Evolutionary conservation across 2,888 invertebrate genomes (phyloP).

Genomic region (Drosophila heteroneura): DNA sequence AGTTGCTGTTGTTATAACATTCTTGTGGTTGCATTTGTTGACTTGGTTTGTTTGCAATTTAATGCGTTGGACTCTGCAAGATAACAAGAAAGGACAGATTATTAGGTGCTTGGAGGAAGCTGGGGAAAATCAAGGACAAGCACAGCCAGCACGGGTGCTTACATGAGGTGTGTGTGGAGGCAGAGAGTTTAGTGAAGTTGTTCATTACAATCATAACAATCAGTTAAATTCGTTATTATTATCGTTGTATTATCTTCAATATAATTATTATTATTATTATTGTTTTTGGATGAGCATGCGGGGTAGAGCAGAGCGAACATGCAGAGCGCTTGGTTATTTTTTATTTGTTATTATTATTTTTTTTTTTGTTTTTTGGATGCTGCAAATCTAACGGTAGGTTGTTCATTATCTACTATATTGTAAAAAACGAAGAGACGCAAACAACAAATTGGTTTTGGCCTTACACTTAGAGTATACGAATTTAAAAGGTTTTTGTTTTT

Average conservation of each 20-base stretch:
- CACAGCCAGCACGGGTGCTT: slow-evolving; percentile 24
- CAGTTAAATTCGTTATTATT: slow-evolving; percentile 30
- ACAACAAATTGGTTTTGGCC: slow-evolving; percentile 40
- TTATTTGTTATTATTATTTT: not conserved
- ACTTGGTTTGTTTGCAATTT: slow-evolving; percentile 59
- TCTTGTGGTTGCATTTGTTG: slow-evolving; percentile 58
- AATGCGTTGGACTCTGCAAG: slow-evolving; percentile 84
- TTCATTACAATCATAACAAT: slow-evolving; percentile 18
- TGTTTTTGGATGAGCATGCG: slow-evolving; percentile 50
- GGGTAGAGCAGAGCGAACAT: slow-evolving; percentile 40
- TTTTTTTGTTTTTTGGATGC: slow-evolving; percentile 12
- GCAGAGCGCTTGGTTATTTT: slow-evolving; percentile 24
- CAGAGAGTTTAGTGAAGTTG: slow-evolving; percentile 13
- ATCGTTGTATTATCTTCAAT: not conserved
- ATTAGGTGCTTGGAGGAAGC: slow-evolving; percentile 46
- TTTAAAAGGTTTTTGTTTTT: slow-evolving; percentile 22
- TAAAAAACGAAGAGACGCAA: slow-evolving; percentile 30
- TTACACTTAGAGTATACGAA: slow-evolving; percentile 61
- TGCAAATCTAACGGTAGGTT: slow-evolving; percentile 20
- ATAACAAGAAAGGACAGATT: slow-evolving; percentile 64
- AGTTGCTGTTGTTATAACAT: slow-evolving; percentile 34
- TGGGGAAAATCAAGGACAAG: slow-evolving; percentile 16
- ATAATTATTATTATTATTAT: slow-evolving; percentile 8
- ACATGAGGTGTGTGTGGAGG: slow-evolving; percentile 19
- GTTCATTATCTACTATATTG: slow-evolving; percentile 13